Evolutionary conservation across 2,797 vertebrate genomes (phyloP), one percentile per base, ranked within the genome.

Genomic region (Catharus ustulatus): DNA sequence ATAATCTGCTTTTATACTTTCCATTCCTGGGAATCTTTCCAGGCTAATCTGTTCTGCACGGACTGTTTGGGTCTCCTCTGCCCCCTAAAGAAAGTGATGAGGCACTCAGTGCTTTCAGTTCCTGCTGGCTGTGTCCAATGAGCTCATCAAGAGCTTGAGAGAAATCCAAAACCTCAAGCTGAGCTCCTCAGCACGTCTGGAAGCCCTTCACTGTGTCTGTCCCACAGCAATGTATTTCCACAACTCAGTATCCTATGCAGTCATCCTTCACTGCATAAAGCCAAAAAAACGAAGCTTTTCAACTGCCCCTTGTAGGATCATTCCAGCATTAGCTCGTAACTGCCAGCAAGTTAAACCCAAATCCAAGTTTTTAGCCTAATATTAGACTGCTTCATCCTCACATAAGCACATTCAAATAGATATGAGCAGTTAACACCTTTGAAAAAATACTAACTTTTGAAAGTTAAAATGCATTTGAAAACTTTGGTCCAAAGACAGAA

Each of bases 101-200:
- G 63, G 34, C 42, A 52, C 45, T 93, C 51, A 36, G 1, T 75
- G 87, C 68, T 74, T 94, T 87, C 75, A 84, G 58, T 32, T 46
- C 79, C 71, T 80, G 75, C 45, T 84, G 75, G 52, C 54, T 91
- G 58, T 85, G 82, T 71, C 75, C 72, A 85, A 43, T 43, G 87
- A 85, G 87, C 89, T 91, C 91, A 94, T 77, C 91, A 78, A 88
- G 40, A 89, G 69, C 36, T 78, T 86, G 73, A 92, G 76, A 89
- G 55, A 85, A 78, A 88, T 85, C 94, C 87, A 95, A 85, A 85
- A 76, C 27, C 87, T 85, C 62, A 81, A 66, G 59, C 30, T 59
- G 82, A 88, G 79, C 46, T 85, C 76, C 64, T 68, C 84, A 72
- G 68, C 79, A 49, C 5, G 42, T 40, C 62, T 89, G 64, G 42